Conservation (phyloP, 2,888 invertebrate species). For the Notocelia uddmanniana region DNA sequence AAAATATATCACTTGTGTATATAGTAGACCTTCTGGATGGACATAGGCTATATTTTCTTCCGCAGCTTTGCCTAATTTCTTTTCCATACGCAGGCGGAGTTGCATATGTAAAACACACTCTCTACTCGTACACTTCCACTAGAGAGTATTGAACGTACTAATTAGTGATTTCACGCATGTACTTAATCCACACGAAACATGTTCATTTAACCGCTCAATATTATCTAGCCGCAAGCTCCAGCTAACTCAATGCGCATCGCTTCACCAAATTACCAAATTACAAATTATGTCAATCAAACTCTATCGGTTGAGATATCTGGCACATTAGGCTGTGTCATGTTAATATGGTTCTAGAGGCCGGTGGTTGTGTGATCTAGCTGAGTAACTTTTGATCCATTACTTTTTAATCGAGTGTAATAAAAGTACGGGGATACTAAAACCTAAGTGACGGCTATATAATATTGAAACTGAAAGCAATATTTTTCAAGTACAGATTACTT, state of each 20-base stretch:
- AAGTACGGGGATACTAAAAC: conserved; percentile 7
- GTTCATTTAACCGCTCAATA: conserved; percentile 33
- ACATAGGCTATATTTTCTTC: too few species aligned
- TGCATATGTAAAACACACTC: not conserved
- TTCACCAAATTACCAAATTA: conserved; percentile 70
- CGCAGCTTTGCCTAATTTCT: too few species aligned
- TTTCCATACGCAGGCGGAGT: too few species aligned
- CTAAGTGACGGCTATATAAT: too few species aligned
- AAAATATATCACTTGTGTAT: too few species aligned
- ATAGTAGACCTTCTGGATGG: too few species aligned
- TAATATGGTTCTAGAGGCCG: conserved; percentile 45
- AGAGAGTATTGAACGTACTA: conserved; percentile 3
- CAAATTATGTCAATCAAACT: conserved; percentile 67
- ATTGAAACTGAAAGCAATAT: too few species aligned
- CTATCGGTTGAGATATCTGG: conserved; percentile 65
- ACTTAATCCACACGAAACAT: conserved; percentile 32
- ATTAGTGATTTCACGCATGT: conserved; percentile 18
- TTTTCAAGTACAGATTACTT: too few species aligned
- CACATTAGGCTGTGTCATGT: conserved; percentile 50
- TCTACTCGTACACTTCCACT: not conserved
- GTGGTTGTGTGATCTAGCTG: conserved; percentile 37
- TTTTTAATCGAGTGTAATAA: conserved; percentile 18
- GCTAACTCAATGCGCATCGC: conserved; percentile 56
- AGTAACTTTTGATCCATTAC: conserved; percentile 34
- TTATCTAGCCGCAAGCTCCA: conserved; percentile 42